Conservation (phyloP, 2,797 vertebrate species). For the Synaphobranchus kaupii region DNA sequence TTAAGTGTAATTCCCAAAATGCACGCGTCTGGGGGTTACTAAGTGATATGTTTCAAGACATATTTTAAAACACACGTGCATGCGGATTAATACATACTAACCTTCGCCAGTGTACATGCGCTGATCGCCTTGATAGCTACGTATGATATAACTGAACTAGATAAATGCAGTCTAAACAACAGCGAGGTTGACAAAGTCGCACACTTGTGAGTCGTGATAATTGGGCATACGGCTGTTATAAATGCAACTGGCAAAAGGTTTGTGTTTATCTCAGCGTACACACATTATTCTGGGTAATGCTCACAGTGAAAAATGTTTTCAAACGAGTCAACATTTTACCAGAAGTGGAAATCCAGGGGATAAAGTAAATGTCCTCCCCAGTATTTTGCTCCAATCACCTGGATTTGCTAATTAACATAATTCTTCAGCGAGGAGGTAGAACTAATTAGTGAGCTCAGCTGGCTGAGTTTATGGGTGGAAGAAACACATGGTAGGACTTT, state of each 20-base stretch:
- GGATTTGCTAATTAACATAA: too few species aligned
- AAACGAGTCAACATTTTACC: too few species aligned
- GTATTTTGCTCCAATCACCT: too few species aligned
- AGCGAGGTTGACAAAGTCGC: background rate
- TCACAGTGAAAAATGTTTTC: background rate
- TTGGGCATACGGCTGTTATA: background rate
- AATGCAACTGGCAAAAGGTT: background rate
- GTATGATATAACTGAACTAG: background rate
- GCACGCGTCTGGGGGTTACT: background rate
- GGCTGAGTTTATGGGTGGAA: too few species aligned
- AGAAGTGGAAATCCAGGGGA: too few species aligned
- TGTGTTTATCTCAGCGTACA: background rate
- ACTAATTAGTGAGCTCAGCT: too few species aligned
- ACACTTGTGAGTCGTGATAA: background rate
- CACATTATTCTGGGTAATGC: background rate
- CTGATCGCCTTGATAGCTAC: background rate
- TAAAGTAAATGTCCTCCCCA: too few species aligned
- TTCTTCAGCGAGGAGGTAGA: too few species aligned
- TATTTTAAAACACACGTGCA: slow-evolving; percentile 4
- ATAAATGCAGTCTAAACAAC: background rate
- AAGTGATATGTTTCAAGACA: background rate
- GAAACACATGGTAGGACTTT: too few species aligned
- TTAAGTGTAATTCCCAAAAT: background rate
- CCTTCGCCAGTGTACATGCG: slow-evolving; percentile 29
- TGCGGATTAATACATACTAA: slow-evolving; percentile 41